These are phyloP conservation scores for Iguana delicatissima DNA, from an alignment of 2,797 vertebrate species.

Conservation along the genomic window DNA sequence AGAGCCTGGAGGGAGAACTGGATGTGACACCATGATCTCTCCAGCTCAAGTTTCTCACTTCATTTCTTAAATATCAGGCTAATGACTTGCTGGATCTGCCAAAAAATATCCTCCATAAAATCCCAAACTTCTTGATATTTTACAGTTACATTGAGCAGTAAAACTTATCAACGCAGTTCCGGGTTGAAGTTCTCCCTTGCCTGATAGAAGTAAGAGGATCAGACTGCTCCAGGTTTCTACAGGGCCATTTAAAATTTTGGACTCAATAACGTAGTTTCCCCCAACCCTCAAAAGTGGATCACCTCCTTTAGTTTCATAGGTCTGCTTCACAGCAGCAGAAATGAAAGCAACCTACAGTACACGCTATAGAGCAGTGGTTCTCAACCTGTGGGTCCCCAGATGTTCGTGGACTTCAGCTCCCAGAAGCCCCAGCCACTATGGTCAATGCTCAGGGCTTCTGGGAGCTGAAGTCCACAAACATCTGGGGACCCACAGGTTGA, in stretches of 20 bases:
- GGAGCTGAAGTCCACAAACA: too few species aligned
- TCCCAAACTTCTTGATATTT: background rate
- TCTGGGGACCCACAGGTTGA: too few species aligned
- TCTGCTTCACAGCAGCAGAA: background rate
- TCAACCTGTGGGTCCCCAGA: too few species aligned
- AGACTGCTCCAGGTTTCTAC: background rate
- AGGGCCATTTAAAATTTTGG: background rate
- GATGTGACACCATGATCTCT: background rate
- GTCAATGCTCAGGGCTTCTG: too few species aligned
- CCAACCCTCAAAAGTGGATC: background rate
- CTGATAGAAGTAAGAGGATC: background rate
- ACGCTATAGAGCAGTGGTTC: too few species aligned
- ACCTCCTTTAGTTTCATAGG: background rate
- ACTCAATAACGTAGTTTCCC: background rate
- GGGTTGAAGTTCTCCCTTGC: background rate
- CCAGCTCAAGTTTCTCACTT: conserved; percentile 44
- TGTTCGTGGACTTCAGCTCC: too few species aligned
- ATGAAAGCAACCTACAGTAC: background rate
- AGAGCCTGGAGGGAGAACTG: background rate
- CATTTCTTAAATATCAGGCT: background rate
- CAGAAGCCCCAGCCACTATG: too few species aligned
- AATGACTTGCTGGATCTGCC: conserved; percentile 3
- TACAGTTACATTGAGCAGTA: background rate
- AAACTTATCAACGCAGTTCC: background rate
- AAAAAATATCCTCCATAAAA: conserved; percentile 10